Percentiles rank a stretch among this genome's conserved stretches.
These are phyloP conservation scores for Lasioglossum leucozonium DNA, from an alignment of 2,888 invertebrate species.

Conservation along the genomic window DNA sequence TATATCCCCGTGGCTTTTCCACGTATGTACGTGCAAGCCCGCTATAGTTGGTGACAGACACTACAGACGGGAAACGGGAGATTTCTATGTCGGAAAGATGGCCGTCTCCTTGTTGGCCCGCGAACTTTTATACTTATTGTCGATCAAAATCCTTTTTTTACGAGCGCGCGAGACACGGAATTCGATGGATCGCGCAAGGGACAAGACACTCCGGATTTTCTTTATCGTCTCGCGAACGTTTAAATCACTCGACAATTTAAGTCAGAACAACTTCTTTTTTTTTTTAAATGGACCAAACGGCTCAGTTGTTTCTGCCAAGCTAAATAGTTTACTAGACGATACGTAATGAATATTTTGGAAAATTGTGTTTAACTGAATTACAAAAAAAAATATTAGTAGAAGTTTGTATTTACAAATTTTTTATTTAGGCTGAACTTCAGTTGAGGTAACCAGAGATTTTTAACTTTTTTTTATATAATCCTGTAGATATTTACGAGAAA, in stretches of 20 bases:
- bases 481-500: no score
- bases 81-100: neutral
- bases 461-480: no score
- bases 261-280: no score
- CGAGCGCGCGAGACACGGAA: neutral
- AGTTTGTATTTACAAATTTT: no score
- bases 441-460: no score
- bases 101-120: neutral
- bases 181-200: neutral
- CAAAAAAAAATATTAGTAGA: no score
- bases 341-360: no score
- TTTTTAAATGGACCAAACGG: no score
- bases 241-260: neutral
- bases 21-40: neutral
- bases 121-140: constrained; percentile 13
- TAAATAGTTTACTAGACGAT: no score
- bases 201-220: neutral
- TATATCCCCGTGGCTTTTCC: neutral
- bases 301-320: no score
- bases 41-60: neutral
- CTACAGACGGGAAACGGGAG: neutral
- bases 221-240: neutral
- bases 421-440: no score
- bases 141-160: constrained; percentile 9
- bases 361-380: no score